Conservation (phyloP, 2,113 vertebrate genomes). For the Heptranchias perlo region DNA sequence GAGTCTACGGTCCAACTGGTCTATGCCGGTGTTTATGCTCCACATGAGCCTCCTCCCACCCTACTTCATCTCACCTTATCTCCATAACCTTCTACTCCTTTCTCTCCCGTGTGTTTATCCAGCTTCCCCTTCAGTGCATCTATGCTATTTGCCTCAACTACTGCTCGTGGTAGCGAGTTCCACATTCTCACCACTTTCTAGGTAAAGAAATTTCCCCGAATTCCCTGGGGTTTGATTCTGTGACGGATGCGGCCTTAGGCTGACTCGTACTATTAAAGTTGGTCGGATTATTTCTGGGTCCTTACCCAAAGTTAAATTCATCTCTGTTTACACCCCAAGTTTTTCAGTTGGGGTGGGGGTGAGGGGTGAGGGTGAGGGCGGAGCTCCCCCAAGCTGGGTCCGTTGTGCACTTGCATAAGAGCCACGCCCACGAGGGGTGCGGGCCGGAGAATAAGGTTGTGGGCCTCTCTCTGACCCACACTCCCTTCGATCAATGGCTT, state of each 20-base stretch:
- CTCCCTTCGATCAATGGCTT: background rate
- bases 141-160: too few species aligned
- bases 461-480: background rate
- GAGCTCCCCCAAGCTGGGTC: background rate
- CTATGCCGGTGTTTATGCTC: too few species aligned
- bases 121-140: too few species aligned
- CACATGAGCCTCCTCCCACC: too few species aligned
- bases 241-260: background rate
- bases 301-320: too few species aligned
- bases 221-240: background rate
- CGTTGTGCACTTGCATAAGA: background rate
- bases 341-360: background rate
- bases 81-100: too few species aligned
- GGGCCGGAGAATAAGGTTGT: background rate
- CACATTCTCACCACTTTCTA: too few species aligned
- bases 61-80: too few species aligned
- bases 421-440: background rate
- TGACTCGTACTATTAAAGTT: background rate
- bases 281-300: background rate
- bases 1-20: too few species aligned
- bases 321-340: background rate
- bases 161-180: too few species aligned
- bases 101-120: too few species aligned
- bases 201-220: too few species aligned
- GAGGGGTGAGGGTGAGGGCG: background rate